phyloP scores from a whole-genome alignment of 1,140 invertebrate species.

The Brachionus calyciflorus region DNA sequence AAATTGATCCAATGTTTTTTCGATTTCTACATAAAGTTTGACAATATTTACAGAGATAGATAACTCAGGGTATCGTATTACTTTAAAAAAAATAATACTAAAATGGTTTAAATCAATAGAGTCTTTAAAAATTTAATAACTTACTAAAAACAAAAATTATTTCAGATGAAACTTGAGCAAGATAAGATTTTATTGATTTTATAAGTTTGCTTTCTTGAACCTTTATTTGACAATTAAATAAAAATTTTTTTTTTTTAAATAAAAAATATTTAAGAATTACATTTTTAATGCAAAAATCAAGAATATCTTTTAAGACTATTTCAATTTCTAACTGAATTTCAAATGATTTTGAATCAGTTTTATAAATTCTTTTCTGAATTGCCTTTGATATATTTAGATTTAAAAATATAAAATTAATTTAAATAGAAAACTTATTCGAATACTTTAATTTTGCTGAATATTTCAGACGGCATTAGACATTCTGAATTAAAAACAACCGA shows the following conservation, averaged over 20 bases:
- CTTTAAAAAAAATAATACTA: no score
- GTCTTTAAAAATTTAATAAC: not conserved
- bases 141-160: constrained; percentile 21
- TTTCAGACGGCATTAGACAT: constrained; percentile 19
- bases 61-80: not conserved
- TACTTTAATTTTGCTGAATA: constrained; percentile 2
- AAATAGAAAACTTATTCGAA: not conserved
- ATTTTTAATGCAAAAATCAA: not conserved
- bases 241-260: not conserved
- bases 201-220: not conserved
- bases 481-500: not conserved
- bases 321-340: not conserved
- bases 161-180: constrained; percentile 4
- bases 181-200: constrained; percentile 22
- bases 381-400: no score
- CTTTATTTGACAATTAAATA: not conserved
- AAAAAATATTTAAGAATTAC: not conserved
- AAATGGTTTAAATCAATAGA: no score
- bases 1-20: not conserved
- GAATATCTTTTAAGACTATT: not conserved
- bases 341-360: no score
- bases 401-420: no score
- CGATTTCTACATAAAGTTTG: not conserved
- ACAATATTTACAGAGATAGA: not conserved
- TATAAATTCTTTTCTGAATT: constrained; percentile 3